These are phyloP conservation scores for Hypomecis punctinalis DNA, from an alignment of 2,888 invertebrate species.

Conservation along the genomic window DNA sequence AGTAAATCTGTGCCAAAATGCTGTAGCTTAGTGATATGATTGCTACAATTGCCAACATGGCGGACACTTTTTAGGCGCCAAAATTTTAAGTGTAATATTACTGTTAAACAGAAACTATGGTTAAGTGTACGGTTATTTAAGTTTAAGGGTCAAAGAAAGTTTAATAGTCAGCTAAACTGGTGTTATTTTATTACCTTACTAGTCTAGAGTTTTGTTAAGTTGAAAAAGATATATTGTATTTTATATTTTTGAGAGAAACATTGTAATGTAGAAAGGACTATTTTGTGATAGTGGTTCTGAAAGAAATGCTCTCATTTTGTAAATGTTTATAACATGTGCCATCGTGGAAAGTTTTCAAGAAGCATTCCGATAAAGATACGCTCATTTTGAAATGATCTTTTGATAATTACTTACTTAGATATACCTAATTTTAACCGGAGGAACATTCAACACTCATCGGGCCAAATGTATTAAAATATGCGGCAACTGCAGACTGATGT, in stretches of 20 bases:
- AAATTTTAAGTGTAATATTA: slow-evolving; percentile 7
- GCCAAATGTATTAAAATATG: no score
- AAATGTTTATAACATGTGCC: slow-evolving; percentile 14
- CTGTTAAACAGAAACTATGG: slow-evolving; percentile 9
- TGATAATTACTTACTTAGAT: not conserved
- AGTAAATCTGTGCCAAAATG: no score
- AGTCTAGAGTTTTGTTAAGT: slow-evolving; percentile 16
- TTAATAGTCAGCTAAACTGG: slow-evolving; percentile 13
- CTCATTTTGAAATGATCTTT: slow-evolving; percentile 9
- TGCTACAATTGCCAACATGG: slow-evolving; percentile 23
- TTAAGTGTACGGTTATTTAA: slow-evolving; percentile 9
- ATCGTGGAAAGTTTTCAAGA: slow-evolving; percentile 11
- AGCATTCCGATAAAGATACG: slow-evolving; percentile 15
- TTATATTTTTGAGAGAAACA: slow-evolving; percentile 18
- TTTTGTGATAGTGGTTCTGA: not conserved
- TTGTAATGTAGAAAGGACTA: slow-evolving; percentile 2
- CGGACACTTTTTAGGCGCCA: slow-evolving; percentile 13
- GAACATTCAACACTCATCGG: no score
- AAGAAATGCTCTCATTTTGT: slow-evolving; percentile 10
- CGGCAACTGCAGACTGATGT: no score
- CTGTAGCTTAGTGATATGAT: slow-evolving; percentile 18
- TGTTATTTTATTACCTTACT: slow-evolving; percentile 23
- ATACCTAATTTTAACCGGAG: not conserved
- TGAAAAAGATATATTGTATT: not conserved
- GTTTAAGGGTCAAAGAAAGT: slow-evolving; percentile 1